Percentiles rank a stretch among this genome's conserved stretches.
Conservation (phyloP, 1,140 invertebrate genomes). For the Physella acuta region DNA sequence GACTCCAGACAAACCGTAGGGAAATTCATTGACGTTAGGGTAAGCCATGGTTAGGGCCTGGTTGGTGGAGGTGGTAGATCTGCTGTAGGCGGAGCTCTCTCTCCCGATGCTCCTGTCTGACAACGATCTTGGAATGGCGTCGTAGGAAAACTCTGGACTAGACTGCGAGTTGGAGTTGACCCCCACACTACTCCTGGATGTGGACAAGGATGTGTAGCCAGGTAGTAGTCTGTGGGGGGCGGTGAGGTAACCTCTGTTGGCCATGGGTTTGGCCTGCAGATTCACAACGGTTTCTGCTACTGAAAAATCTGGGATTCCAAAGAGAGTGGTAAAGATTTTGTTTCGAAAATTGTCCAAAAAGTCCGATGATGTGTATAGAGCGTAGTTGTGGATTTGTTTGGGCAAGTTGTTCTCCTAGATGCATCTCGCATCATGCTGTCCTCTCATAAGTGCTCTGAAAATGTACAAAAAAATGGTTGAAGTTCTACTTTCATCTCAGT, state of each 20-base stretch:
- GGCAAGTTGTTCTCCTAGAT: no score
- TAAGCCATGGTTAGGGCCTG: conserved; percentile 1
- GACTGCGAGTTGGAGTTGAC: neutral
- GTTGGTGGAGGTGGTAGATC: conserved; percentile 16
- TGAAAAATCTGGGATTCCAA: no score
- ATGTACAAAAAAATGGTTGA: no score
- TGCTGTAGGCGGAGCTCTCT: conserved; percentile 5
- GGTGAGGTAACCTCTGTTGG: conserved; percentile 17
- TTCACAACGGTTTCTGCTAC: no score
- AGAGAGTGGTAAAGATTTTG: no score
- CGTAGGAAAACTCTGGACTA: conserved; percentile 15
- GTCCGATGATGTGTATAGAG: no score
- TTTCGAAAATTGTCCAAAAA: no score
- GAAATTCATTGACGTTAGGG: conserved; percentile 36
- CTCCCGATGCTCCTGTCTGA: neutral
- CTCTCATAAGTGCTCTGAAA: no score
- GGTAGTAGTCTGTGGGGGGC: conserved; percentile 15
- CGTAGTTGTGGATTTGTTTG: no score
- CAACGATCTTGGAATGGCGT: conserved; percentile 8
- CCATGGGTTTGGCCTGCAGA: no score
- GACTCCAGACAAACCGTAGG: conserved; percentile 52
- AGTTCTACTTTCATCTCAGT: no score
- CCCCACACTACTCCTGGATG: neutral
- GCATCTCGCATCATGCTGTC: no score
- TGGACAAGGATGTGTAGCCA: conserved; percentile 2